Percentiles rank a stretch among this genome's conserved stretches.
phyloP scores from a whole-genome alignment of 2,113 vertebrate species.

The Apistogramma diplotaenia region DNA sequence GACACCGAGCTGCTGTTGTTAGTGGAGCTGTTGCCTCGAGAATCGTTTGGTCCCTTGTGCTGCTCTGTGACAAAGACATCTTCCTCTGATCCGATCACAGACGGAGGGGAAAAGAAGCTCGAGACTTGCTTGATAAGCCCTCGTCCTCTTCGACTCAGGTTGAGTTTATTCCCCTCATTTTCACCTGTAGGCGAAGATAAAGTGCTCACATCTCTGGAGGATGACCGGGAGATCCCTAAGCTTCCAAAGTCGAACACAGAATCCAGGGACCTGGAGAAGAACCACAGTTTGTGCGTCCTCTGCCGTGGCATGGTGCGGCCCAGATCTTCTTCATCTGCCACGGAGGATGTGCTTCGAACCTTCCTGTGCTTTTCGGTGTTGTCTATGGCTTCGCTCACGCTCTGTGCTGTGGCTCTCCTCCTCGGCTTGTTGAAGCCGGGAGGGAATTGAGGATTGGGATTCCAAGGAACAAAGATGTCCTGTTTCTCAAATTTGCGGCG shows the following conservation, averaged over 20 bases:
- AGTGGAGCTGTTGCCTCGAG: not conserved
- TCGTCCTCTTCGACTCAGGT: conserved; percentile 7
- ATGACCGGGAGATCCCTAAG: conserved; percentile 58
- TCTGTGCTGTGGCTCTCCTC: conserved; percentile 55
- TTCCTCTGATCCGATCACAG: conserved; percentile 76
- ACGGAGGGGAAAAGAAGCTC: conserved; percentile 71
- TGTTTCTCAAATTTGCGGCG: conserved; percentile 82
- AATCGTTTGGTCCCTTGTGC: conserved; percentile 33
- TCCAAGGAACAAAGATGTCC: conserved; percentile 82
- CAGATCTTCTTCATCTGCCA: conserved; percentile 68
- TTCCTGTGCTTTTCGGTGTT: conserved; percentile 74
- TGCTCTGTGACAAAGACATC: conserved; percentile 71
- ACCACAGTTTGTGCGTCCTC: conserved; percentile 73
- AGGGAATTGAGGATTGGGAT: conserved; percentile 68
- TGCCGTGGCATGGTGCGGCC: conserved; percentile 44
- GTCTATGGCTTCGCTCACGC: conserved; percentile 49
- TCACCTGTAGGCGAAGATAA: conserved; percentile 54
- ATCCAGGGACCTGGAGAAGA: conserved; percentile 81
- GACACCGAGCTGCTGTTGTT: conserved; percentile 31
- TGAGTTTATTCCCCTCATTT: conserved; percentile 30
- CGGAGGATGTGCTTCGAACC: conserved; percentile 70
- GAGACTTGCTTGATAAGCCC: conserved; percentile 71
- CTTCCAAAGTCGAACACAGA: conserved; percentile 74
- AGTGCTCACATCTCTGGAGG: conserved; percentile 68
- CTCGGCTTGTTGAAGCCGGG: conserved; percentile 13